phyloP scores from a whole-genome alignment of 2,113 vertebrate genomes.

The Malurus alboscapulatus region DNA sequence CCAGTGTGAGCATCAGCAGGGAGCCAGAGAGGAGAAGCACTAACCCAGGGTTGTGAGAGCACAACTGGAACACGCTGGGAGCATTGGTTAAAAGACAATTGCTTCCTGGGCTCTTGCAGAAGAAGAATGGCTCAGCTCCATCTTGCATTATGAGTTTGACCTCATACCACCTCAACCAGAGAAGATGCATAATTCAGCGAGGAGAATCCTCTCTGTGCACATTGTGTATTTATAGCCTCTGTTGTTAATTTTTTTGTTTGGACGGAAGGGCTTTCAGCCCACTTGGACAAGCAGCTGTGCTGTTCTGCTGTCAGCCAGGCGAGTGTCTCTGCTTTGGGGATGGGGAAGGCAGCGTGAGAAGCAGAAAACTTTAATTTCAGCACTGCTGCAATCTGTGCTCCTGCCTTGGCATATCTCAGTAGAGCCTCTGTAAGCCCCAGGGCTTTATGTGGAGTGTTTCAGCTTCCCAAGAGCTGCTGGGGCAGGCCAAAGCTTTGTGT shows the following conservation, averaged over 20 bases:
- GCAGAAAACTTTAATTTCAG: not conserved
- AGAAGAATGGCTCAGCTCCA: not conserved
- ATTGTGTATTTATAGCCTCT: not conserved
- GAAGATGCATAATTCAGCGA: fast-evolving
- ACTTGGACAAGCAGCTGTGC: not conserved
- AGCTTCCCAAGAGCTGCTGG: not conserved
- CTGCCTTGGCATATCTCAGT: not conserved
- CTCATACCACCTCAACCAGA: not conserved
- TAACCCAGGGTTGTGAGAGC: too few relatives aligned
- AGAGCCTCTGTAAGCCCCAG: not conserved
- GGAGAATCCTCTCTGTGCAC: not conserved
- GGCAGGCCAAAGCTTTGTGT: not conserved
- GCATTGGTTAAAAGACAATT: not conserved
- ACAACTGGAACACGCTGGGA: fast-evolving
- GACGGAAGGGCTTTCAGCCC: not conserved
- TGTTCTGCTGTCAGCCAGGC: not conserved
- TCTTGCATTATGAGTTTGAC: not conserved
- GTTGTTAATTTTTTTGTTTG: not conserved
- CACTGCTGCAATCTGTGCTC: not conserved
- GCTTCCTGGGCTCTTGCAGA: not conserved
- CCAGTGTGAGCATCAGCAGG: not conserved
- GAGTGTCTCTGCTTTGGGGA: not conserved
- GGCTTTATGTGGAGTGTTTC: not conserved
- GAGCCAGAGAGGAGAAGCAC: not conserved
- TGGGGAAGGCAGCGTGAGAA: not conserved